A percentile compares a stretch with the other conserved stretches of the same genome.
Evolutionary conservation across 2,113 vertebrate genomes (phyloP).

Genomic region (Archocentrus centrarchus): DNA sequence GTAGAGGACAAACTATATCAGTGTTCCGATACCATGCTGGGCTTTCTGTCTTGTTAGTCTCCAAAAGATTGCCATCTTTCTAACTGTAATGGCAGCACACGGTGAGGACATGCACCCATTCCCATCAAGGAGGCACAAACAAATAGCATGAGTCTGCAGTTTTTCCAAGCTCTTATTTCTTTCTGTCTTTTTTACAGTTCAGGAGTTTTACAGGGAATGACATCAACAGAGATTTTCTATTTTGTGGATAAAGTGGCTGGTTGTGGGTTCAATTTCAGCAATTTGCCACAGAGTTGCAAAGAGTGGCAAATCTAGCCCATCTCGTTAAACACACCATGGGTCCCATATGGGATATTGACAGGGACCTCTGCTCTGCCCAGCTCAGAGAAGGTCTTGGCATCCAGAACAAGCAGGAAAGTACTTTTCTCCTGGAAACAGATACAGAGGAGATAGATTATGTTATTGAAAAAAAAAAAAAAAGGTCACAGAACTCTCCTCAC

Average conservation of each 20-base stretch:
- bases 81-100: constrained; percentile 34
- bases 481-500: constrained; percentile 5
- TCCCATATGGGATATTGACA: constrained; percentile 89
- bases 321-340: constrained; percentile 87
- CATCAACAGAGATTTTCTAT: constrained; percentile 32
- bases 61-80: constrained; percentile 42
- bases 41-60: constrained; percentile 51
- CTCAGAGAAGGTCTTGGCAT: constrained; percentile 91
- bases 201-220: constrained; percentile 14
- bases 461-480: not conserved
- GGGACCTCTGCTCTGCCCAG: constrained; percentile 89
- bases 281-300: constrained; percentile 28
- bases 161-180: constrained; percentile 25
- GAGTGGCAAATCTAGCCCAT: constrained; percentile 54
- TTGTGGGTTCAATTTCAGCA: constrained; percentile 35
- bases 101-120: constrained; percentile 34
- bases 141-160: constrained; percentile 36
- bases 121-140: constrained; percentile 27
- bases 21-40: constrained; percentile 19
- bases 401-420: constrained; percentile 90
- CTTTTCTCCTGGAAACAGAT: constrained; percentile 83
- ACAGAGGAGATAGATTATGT: constrained; percentile 13
- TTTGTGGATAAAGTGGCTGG: constrained; percentile 26
- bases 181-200: constrained; percentile 29
- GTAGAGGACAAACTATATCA: constrained; percentile 49